phyloP scores from a whole-genome alignment of 2,888 invertebrate species.

The Timema cristinae region DNA sequence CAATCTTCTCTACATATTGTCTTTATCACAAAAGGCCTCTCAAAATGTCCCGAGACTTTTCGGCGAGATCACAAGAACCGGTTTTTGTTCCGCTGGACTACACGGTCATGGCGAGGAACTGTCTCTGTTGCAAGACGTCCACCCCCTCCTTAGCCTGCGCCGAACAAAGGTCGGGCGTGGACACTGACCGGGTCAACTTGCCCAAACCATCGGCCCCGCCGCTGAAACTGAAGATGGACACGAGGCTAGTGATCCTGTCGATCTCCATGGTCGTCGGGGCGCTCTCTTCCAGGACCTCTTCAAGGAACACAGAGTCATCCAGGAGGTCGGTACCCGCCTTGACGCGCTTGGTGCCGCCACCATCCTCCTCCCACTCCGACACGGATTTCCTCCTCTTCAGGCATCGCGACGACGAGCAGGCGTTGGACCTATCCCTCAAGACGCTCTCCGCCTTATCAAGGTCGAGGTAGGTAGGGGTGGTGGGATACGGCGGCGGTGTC shows the following conservation, averaged over 20 bases:
- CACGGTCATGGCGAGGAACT: slow-evolving; percentile 54
- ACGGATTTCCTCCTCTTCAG: slow-evolving; percentile 49
- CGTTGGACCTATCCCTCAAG: slow-evolving; percentile 30
- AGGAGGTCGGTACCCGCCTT: slow-evolving; percentile 35
- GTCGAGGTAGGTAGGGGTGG: slow-evolving; percentile 48
- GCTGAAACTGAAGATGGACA: slow-evolving; percentile 56
- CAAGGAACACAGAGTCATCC: slow-evolving; percentile 46
- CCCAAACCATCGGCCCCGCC: slow-evolving; percentile 35
- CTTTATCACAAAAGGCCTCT: too few species aligned
- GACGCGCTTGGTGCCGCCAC: slow-evolving; percentile 51
- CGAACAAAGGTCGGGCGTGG: slow-evolving; percentile 53
- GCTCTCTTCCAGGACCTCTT: slow-evolving; percentile 42
- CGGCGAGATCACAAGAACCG: slow-evolving; percentile 13
- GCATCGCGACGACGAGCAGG: slow-evolving; percentile 31
- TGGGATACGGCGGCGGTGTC: slow-evolving; percentile 40
- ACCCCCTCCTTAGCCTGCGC: slow-evolving; percentile 50
- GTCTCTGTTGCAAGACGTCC: slow-evolving; percentile 48
- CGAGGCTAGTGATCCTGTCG: slow-evolving; percentile 55
- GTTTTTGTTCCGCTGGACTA: slow-evolving; percentile 35
- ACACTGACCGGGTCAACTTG: slow-evolving; percentile 47
- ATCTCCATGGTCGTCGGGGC: slow-evolving; percentile 51
- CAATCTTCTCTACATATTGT: too few species aligned
- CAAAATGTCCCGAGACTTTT: too few species aligned
- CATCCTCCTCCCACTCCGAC: slow-evolving; percentile 53
- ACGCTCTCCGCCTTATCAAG: slow-evolving; percentile 42